Evolutionary conservation across 2,797 vertebrate species (phyloP).

Genomic region (Pempheris klunzingeri): DNA sequence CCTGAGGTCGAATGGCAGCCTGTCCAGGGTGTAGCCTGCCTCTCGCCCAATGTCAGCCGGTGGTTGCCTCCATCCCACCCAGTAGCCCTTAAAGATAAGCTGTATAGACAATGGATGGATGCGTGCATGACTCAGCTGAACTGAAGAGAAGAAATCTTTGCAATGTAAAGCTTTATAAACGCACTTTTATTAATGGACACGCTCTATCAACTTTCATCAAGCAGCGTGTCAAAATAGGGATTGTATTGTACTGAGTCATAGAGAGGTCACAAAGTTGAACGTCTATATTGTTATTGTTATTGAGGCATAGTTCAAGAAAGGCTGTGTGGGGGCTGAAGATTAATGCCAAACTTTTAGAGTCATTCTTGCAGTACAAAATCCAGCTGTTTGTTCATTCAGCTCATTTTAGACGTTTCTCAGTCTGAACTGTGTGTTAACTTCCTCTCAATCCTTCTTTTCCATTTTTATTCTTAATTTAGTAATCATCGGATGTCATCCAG

Average conservation of each 20-base stretch:
- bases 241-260: slow-evolving; percentile 9
- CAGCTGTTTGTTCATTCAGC: slow-evolving; percentile 15
- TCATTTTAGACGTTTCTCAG: slow-evolving; percentile 16
- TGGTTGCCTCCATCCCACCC: too few species aligned
- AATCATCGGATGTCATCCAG: slow-evolving; percentile 76
- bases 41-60: too few species aligned
- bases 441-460: slow-evolving; percentile 4
- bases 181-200: slow-evolving; percentile 38
- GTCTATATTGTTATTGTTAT: slow-evolving; percentile 22
- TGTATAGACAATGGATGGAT: too few species aligned
- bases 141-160: neutral
- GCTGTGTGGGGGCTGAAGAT: neutral
- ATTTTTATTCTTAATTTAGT: slow-evolving; percentile 31
- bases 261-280: slow-evolving; percentile 9
- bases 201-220: slow-evolving; percentile 16
- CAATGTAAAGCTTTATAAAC: slow-evolving; percentile 24
- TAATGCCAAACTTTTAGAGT: slow-evolving; percentile 21
- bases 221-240: slow-evolving; percentile 21
- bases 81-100: too few species aligned
- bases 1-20: too few species aligned
- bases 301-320: slow-evolving; percentile 35
- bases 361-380: slow-evolving; percentile 18
- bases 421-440: neutral
- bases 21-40: too few species aligned
- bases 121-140: neutral